Base-by-base conservation (phyloP, 1,140 invertebrate species). In the Probaryconus sp. region DNA sequence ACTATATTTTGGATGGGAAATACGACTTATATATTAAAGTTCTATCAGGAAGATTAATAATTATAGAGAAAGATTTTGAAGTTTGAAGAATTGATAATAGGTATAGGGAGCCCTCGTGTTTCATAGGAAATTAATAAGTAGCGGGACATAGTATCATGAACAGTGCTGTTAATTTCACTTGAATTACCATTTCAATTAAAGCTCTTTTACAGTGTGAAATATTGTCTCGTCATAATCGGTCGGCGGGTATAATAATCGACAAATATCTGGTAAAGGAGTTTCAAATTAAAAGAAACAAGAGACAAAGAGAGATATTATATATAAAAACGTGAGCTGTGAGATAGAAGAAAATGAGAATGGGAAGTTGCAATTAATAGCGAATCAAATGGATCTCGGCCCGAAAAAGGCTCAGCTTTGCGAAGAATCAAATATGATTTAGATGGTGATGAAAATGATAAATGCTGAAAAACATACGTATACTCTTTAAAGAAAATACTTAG, bases 391-490 rank as follows among this genome's bases (percentile, higher is more conserved):
- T 84, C 76, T 79, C 78, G 73, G 64, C 68, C 78, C 58, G 74
- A 76, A 65, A 77, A 51, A 81, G 73, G 75, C 76, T 81, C 76
- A 77, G 75, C 70, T 81, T 74, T 81, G 77, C 78, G 77, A 79
- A 79, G 76, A 87, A 86, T 86, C 83, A 84, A 87, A 87, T 76
- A 78, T 48, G 74, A 77, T 79, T 76, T 79, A 77, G 78, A 43
- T 2, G 20, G 21, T 21, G 17, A 56, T 10, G 31, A 14, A 42
- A 50, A 43, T 13, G 45, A 68, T n/a, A 33, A 64, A 58, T 58
- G 28, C 50, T 43, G 40, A 58, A 68, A 55, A 42, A 50, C 11
- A 37, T 18, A 60, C 40, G 45, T 26, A 60, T 17, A 35, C 31
- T 45, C 40, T 17, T 16, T 40, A 9, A 14, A 33, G 53, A 20